These are phyloP conservation scores for Eidolon helvum DNA, from an alignment of 2,113 vertebrate species.

Conservation along the genomic window DNA sequence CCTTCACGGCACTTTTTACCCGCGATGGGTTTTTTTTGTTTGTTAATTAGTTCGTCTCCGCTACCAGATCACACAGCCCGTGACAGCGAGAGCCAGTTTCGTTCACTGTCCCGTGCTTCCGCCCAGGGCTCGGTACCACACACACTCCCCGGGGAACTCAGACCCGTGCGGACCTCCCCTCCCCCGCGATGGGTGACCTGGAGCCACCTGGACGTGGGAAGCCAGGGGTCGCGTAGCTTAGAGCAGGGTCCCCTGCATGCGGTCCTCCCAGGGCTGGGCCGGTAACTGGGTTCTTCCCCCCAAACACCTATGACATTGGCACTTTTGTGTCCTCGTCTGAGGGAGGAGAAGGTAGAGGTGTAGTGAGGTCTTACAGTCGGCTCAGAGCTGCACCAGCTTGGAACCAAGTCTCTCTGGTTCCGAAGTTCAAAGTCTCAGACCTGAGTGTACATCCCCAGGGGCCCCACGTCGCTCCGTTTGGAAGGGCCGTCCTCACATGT, in stretches of 20 bases:
- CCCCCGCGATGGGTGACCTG: neutral
- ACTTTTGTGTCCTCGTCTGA: neutral
- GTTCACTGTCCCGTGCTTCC: neutral
- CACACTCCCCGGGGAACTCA: no score
- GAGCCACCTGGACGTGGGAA: neutral
- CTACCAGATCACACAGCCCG: neutral
- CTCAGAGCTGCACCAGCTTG: neutral
- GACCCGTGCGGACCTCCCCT: no score
- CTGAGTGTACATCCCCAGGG: accelerated
- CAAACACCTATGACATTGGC: accelerated
- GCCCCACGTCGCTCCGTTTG: neutral
- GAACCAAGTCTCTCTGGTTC: neutral
- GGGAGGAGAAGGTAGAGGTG: neutral
- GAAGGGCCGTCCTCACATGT: neutral
- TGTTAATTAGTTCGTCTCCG: neutral
- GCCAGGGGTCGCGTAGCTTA: neutral
- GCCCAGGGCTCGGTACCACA: neutral
- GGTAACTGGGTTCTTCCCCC: neutral
- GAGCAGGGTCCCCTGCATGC: no score
- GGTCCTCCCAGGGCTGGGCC: neutral
- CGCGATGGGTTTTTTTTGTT: no score
- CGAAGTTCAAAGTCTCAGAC: neutral
- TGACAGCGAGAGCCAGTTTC: neutral
- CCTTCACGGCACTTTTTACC: no score
- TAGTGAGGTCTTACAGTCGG: no score